Percentiles rank a stretch among this genome's conserved stretches.
Conservation (phyloP, 2,888 invertebrate genomes). For the Xanthorhoe designata region DNA sequence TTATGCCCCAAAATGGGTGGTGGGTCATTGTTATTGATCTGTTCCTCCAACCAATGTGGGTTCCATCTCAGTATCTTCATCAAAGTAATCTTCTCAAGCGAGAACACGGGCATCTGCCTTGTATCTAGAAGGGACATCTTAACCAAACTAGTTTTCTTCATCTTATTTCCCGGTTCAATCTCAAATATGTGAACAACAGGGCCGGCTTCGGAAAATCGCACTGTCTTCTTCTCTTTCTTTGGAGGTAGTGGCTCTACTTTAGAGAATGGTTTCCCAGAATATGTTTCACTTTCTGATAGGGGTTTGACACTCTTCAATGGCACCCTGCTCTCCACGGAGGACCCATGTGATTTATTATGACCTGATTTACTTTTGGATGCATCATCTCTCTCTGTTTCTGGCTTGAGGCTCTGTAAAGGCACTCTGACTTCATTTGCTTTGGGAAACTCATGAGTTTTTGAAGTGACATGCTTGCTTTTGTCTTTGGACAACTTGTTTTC, state of each 20-base stretch:
- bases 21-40: conserved; percentile 74
- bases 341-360: conserved; percentile 21
- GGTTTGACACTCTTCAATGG: conserved; percentile 65
- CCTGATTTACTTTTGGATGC: conserved; percentile 35
- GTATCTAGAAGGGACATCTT: conserved; percentile 63
- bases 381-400: conserved; percentile 55
- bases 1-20: conserved; percentile 84
- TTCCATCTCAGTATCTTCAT: conserved; percentile 87
- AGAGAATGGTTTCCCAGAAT: conserved; percentile 64
- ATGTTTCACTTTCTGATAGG: conserved; percentile 55
- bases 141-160: conserved; percentile 69
- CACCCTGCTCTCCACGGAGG: conserved; percentile 48
- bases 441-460: conserved; percentile 43
- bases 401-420: conserved; percentile 61
- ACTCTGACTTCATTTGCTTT: conserved; percentile 39
- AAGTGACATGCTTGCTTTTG: conserved; percentile 23
- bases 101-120: conserved; percentile 64
- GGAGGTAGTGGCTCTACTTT: conserved; percentile 63
- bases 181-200: conserved; percentile 64
- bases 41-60: conserved; percentile 87
- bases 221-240: conserved; percentile 63
- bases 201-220: conserved; percentile 63
- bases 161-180: conserved; percentile 72
- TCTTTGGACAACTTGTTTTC: conserved; percentile 32
- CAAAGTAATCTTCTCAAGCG: conserved; percentile 78